Base-by-base conservation (phyloP, 2,888 invertebrate species). In the Rhamphomyia laevipes region DNA sequence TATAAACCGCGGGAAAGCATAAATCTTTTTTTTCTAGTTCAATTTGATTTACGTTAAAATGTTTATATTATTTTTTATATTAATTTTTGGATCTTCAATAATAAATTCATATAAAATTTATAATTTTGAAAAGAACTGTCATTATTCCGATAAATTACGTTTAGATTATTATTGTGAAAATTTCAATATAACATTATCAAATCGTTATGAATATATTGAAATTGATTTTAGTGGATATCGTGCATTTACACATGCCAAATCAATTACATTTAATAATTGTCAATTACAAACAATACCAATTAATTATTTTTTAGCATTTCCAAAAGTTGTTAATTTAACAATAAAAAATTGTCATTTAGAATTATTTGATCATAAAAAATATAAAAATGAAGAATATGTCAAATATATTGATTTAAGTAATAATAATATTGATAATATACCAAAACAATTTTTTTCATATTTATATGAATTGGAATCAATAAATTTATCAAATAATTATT, bases 301-400 rank as follows among this genome's bases (percentile, higher is more conserved):
- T 21, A 42, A 42, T 42, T 42, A 42, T 42, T 42, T 27, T 42
- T 10, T 13, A n/a, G 42, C 42, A 42, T 42, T 42, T 42, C 42
- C 42, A 13, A 21, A 21, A 15, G 27, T 27, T 15, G 12, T 15
- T 21, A 42, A 42, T 27, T 13, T 42, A 10, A 27, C 42, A 42
- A 42, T 42, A 3, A 27, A 15, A 23, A 21, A 42, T 42, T 42
- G 42, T 42, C 15, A 27, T 3, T 13, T 42, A 13, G 18, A 18
- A 18, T 6, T 40, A 21, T 6, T 5, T 18, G 18, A 27, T 27
- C 23, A 27, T 27, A 27, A 27, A 27, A 35, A 35, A 13, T 13
- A 35, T n/a, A 35, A n/a, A 35, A 35, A 35, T 5, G n/a, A 35
- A 35, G 35, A 13, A n/a, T 35, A 35, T 35, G 5, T 35, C 13